Evolutionary conservation across 1,140 invertebrate species (phyloP), one percentile per base, ranked within the genome.

Genomic region (Drosophila sproati): DNA sequence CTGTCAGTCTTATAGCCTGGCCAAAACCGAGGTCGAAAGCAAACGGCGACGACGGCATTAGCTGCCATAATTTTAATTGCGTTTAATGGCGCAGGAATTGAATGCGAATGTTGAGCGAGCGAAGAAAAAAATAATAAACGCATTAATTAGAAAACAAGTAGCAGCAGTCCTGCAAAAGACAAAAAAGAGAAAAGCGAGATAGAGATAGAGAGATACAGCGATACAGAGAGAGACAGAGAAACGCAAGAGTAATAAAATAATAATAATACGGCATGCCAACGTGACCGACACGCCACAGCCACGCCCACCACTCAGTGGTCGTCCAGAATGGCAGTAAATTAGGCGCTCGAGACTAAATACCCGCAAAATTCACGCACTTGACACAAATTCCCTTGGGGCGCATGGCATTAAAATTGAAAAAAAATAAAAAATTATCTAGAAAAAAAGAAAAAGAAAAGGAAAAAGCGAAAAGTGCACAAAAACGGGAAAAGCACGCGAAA

Each of bases 51-150:
- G 75, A 52, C 51, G 64, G 71, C 80, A 83, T 83, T 79, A 82
- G 81, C 81, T 73, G 81, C 61, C 77, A 85, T 85, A 86, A 85
- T 86, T 85, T 86, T 86, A 85, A 85, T 86, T 79, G 82, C 73
- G 61, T 85, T 85, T 81, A 85, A 85, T 85, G 82, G 78, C 81
- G 74, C 62, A 81, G 64, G 73, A 79, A 77, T 77, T 72, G 68
- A 79, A 76, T 72, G 61, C 62, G 73, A 82, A 77, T 77, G 74
- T 41, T 35, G 74, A 28, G 72, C 41, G 45, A 45, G 20, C n/a
- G 10, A 47, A 4, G 47, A n/a, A 35, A 20, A 48, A 10, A 47
- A 5, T 57, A 50, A 80, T 73, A 74, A 80, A 78, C 61, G 73
- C 81, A 86, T 85, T 85, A 85, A 85, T 85, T 85, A 85, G 77